Percentiles rank a stretch among this genome's conserved stretches.
Conservation (phyloP, 2,797 vertebrate genomes). For the Ceryle rudis region DNA sequence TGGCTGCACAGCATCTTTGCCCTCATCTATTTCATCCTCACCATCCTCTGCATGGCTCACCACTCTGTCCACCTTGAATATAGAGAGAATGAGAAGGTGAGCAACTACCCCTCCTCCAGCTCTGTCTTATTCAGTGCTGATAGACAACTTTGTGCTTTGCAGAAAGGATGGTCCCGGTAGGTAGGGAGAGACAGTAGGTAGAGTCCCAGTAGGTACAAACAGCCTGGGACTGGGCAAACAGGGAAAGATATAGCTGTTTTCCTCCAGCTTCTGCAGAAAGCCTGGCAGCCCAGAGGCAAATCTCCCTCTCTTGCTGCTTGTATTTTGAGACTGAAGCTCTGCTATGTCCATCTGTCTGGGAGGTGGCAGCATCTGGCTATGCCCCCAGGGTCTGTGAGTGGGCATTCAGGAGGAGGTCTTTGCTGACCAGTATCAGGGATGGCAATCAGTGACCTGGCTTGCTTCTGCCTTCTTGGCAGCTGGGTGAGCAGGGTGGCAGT, state of each 20-base stretch:
- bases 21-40: constrained; percentile 92
- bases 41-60: constrained; percentile 90
- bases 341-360: not conserved
- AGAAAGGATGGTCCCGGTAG: not conserved
- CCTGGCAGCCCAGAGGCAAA: not conserved
- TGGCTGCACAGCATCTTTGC: constrained; percentile 95
- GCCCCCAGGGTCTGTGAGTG: not conserved
- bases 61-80: constrained; percentile 90
- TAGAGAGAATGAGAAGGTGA: constrained; percentile 90
- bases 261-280: not conserved
- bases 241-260: not conserved
- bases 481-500: not conserved
- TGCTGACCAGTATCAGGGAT: not conserved
- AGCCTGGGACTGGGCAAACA: not conserved
- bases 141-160: not conserved
- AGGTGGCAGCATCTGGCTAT: not conserved
- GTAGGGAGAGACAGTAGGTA: not conserved
- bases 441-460: not conserved
- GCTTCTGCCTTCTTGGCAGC: not conserved
- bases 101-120: not conserved
- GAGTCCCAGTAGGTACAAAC: not conserved
- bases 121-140: not conserved
- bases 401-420: not conserved
- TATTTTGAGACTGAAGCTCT: not conserved
- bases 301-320: not conserved